Percentiles rank a stretch among this genome's conserved stretches.
These are phyloP conservation scores for Callopanchax toddi DNA, from an alignment of 2,113 vertebrate genomes.

Conservation along the genomic window DNA sequence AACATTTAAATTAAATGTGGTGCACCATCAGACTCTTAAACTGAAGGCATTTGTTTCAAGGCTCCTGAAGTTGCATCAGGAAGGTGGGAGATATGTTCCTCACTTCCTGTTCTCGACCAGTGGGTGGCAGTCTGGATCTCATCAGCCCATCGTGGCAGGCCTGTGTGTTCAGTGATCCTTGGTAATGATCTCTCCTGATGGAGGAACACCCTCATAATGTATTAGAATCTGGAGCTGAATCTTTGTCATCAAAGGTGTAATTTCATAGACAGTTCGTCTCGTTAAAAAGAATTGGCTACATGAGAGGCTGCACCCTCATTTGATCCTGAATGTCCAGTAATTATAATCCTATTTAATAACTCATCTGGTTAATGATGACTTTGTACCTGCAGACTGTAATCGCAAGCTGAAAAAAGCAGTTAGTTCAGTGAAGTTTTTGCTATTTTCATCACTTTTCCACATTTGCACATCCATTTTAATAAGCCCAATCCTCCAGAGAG, in stretches of 20 bases:
- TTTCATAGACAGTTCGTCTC: not conserved
- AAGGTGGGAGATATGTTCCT: not conserved
- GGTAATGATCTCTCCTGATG: constrained; percentile 14
- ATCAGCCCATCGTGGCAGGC: constrained; percentile 1
- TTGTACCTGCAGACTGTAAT: not conserved
- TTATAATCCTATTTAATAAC: not conserved
- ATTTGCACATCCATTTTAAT: constrained; percentile 61
- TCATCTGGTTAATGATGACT: constrained; percentile 6
- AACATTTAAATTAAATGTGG: too few relatives aligned
- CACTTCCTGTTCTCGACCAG: constrained; percentile 55
- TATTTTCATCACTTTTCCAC: constrained; percentile 27
- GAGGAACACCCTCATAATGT: constrained; percentile 14
- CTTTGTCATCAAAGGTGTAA: not conserved
- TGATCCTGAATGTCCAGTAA: constrained; percentile 2
- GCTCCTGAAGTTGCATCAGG: too few relatives aligned
- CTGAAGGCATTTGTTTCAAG: too few relatives aligned
- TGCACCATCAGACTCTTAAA: not conserved
- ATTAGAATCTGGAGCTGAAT: constrained; percentile 1
- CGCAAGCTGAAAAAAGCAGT: constrained; percentile 6
- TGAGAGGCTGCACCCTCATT: constrained; percentile 6
- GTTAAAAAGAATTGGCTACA: constrained; percentile 5
- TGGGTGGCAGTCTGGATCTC: constrained; percentile 50
- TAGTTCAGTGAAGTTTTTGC: constrained; percentile 9
- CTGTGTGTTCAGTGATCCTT: constrained; percentile 38
- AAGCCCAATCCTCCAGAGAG: constrained; percentile 46